Base-by-base conservation (phyloP, 2,797 vertebrate genomes). In the Sarcoramphus papa region DNA sequence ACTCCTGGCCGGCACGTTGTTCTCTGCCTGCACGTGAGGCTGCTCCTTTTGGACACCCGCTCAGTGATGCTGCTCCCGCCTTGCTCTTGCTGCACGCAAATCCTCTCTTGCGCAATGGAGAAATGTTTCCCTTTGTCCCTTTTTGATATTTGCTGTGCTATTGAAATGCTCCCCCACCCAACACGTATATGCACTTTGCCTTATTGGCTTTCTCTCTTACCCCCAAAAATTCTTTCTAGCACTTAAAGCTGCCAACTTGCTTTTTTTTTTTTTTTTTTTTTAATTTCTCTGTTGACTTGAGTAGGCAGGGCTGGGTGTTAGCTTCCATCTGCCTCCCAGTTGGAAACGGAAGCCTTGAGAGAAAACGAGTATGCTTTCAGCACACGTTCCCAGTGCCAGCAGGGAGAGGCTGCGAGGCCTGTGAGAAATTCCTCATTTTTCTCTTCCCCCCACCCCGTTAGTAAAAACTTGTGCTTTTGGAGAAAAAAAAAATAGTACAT, bases 301-400 rank as follows among this genome's bases (percentile, higher is more conserved):
- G 69, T 48, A 67, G 64, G 53, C n/a, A 59, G 77, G 77, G 43
- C 82, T 93, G 79, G 64, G 60, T 62, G 78, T 82, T 67, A 57
- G 22, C 50, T 80, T 73, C 89, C 73, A 80, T 95, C 81, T 91
- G 79, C 57, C 81, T 96, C 63, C 17, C 45, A 47, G 74, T 74
- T 90, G 80, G 79, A 54, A 91, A 82, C 69, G 68, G 76, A 88
- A 93, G 53, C 64, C 41, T 84, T 47, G 30, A 69, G 54, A 88
- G 75, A 76, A 90, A 92, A 65, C 3, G 24, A 80, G 67, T 65
- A 40, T 82, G 56, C 62, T 74, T 88, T 47, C 63, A 88, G 74
- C 18, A 33, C 20, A 5, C 2, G 0, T 68, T 78, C 31, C 69
- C 28, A 37, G 19, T 35, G 40, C 30, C 50, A 37, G 3, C 10